These are phyloP conservation scores for Elegia similella DNA, from an alignment of 2,888 invertebrate genomes.

Conservation along the genomic window DNA sequence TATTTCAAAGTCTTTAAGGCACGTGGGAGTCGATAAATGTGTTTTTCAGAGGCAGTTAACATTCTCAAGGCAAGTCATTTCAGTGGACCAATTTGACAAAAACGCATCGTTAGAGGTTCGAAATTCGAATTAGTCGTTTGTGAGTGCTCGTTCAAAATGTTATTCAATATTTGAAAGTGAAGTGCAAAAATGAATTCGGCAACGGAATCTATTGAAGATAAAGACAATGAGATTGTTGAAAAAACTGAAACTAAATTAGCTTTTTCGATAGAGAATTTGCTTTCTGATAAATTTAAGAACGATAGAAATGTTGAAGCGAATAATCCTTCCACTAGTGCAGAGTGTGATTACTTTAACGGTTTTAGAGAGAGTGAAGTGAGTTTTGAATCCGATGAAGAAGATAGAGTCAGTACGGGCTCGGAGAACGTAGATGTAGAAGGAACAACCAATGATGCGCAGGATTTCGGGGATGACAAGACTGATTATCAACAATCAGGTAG, in stretches of 20 bases:
- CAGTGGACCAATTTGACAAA: conserved; percentile 75
- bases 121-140: conserved; percentile 65
- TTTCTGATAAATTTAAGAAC: conserved; percentile 60
- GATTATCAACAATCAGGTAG: conserved; percentile 70
- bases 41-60: conserved; percentile 71
- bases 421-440: conserved; percentile 70
- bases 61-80: conserved; percentile 62
- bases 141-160: conserved; percentile 36
- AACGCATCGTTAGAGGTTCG: conserved; percentile 67
- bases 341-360: conserved; percentile 28
- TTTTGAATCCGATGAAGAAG: conserved; percentile 52
- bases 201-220: conserved; percentile 44
- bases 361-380: conserved; percentile 39
- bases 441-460: conserved; percentile 53
- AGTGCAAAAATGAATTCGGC: conserved; percentile 30
- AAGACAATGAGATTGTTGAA: conserved; percentile 33
- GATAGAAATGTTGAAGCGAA: conserved; percentile 27
- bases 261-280: conserved; percentile 69
- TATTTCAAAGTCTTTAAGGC: conserved; percentile 31
- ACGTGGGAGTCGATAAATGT: conserved; percentile 39
- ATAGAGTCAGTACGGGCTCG: conserved; percentile 54
- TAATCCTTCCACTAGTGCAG: conserved; percentile 34
- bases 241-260: conserved; percentile 58
- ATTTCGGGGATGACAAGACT: conserved; percentile 48
- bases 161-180: conserved; percentile 26